These are phyloP conservation scores for Spondyliosoma cantharus DNA, from an alignment of 2,797 vertebrate genomes.

Conservation along the genomic window DNA sequence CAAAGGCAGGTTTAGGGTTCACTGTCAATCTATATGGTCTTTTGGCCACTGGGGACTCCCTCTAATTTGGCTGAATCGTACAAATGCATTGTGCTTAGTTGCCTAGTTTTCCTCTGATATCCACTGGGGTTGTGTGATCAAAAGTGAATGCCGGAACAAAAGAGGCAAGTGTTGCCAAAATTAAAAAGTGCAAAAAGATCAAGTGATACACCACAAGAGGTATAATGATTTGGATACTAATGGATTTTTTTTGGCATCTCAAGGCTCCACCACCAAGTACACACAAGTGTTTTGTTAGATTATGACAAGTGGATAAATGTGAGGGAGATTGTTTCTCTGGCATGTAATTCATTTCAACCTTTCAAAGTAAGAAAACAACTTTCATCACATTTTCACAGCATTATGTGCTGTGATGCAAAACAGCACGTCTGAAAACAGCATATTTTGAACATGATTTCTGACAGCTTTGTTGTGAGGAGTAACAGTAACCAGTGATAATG, in stretches of 20 bases:
- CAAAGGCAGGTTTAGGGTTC: slow-evolving; percentile 28
- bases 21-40: slow-evolving; percentile 48
- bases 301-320: slow-evolving; percentile 6
- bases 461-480: slow-evolving; percentile 49
- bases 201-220: background rate
- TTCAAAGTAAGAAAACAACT: background rate
- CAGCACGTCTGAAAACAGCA: slow-evolving; percentile 50
- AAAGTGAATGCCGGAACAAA: slow-evolving; percentile 14
- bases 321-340: background rate
- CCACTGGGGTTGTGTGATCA: slow-evolving; percentile 27
- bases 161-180: slow-evolving; percentile 17
- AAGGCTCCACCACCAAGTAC: background rate
- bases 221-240: slow-evolving; percentile 10
- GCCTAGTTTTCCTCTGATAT: slow-evolving; percentile 38
- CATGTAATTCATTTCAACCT: too few species aligned
- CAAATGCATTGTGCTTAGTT: slow-evolving; percentile 30
- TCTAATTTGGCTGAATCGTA: slow-evolving; percentile 39
- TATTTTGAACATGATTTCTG: slow-evolving; percentile 59
- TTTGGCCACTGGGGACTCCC: slow-evolving; percentile 17
- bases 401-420: slow-evolving; percentile 35
- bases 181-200: slow-evolving; percentile 13
- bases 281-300: slow-evolving; percentile 3
- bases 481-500: slow-evolving; percentile 44
- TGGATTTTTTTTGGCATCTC: slow-evolving; percentile 5
- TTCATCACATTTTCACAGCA: slow-evolving; percentile 19